phyloP scores from a whole-genome alignment of 2,888 invertebrate genomes.

The Teinopalpus imperialis region DNA sequence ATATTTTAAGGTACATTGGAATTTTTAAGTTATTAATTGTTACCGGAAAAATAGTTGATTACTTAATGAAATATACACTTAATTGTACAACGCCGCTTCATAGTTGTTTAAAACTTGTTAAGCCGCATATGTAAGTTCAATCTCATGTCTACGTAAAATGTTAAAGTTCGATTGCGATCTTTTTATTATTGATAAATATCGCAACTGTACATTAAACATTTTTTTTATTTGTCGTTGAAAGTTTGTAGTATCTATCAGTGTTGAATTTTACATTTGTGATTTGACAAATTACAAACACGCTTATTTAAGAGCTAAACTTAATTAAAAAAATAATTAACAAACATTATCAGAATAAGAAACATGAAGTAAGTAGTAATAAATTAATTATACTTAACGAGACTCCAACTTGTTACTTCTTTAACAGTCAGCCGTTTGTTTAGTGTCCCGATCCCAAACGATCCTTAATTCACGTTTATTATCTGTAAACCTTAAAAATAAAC shows the following conservation, averaged over 20 bases:
- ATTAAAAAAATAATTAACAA: constrained; percentile 25
- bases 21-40: not conserved
- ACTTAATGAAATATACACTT: constrained; percentile 7
- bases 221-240: no score
- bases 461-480: constrained; percentile 16
- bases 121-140: constrained; percentile 14
- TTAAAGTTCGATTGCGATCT: no score
- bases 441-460: no score
- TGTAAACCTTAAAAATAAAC: constrained; percentile 14
- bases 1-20: constrained; percentile 17
- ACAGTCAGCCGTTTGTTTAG: no score
- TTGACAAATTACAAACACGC: constrained; percentile 18
- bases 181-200: no score
- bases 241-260: no score
- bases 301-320: constrained; percentile 21
- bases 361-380: constrained; percentile 15
- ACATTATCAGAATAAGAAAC: constrained; percentile 9
- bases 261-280: constrained; percentile 11
- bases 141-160: no score
- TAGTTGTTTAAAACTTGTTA: constrained; percentile 3
- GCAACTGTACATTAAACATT: no score
- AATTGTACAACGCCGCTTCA: constrained; percentile 21
- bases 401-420: no score
- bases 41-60: not conserved
- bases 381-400: no score